phyloP scores from a whole-genome alignment of 2,888 invertebrate species.

The Cactoblastis cactorum region DNA sequence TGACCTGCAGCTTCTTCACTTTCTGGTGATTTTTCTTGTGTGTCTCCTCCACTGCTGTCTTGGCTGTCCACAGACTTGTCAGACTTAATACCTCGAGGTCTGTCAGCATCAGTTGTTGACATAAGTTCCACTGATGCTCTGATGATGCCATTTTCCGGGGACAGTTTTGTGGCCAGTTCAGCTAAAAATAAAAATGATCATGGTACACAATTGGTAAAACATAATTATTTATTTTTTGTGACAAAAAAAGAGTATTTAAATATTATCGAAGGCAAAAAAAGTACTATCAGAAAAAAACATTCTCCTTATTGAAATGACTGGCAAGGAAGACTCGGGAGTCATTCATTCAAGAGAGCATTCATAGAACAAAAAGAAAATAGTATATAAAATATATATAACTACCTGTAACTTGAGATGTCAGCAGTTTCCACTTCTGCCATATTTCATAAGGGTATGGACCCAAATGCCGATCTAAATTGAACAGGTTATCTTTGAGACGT shows the following conservation, averaged over 20 bases:
- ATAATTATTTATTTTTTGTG: too few species aligned
- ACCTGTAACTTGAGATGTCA: constrained; percentile 85
- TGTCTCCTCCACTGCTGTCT: constrained; percentile 27
- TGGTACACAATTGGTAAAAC: too few species aligned
- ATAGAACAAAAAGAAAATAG: not conserved
- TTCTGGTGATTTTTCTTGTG: constrained; percentile 25
- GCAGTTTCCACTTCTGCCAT: constrained; percentile 90
- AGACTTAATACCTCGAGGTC: constrained; percentile 80
- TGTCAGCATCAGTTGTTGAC: constrained; percentile 83
- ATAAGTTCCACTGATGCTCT: constrained; percentile 89
- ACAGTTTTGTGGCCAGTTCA: constrained; percentile 81
- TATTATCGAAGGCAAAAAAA: too few species aligned
- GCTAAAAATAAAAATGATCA: constrained; percentile 34
- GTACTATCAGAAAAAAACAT: too few species aligned
- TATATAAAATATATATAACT: constrained; percentile 22
- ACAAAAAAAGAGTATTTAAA: too few species aligned
- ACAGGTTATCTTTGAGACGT: constrained; percentile 83
- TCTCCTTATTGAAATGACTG: too few species aligned
- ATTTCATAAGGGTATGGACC: constrained; percentile 96
- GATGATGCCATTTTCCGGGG: constrained; percentile 87
- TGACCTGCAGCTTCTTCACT: constrained; percentile 57
- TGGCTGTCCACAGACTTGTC: constrained; percentile 36
- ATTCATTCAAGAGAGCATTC: too few species aligned
- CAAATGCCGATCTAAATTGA: constrained; percentile 86
- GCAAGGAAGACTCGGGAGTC: too few species aligned